Percentiles rank a stretch among this genome's conserved stretches.
Conservation (phyloP, 2,888 invertebrate species). For the Blomia tropicalis region DNA sequence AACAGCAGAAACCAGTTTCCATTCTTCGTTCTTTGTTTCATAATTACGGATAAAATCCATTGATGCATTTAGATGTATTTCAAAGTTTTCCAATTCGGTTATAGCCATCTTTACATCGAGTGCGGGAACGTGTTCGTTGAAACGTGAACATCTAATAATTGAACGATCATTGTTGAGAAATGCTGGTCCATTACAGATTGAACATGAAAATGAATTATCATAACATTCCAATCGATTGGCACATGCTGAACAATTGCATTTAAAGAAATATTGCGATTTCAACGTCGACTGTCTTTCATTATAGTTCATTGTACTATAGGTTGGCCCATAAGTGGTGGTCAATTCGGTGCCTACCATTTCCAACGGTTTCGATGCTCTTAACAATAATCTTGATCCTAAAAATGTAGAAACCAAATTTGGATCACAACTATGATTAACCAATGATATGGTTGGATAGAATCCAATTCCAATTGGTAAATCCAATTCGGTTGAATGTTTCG, state of each 20-base stretch:
- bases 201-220: slow-evolving; percentile 15
- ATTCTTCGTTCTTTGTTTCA: not conserved
- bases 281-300: slow-evolving; percentile 48
- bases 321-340: slow-evolving; percentile 42
- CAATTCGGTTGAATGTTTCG: not conserved
- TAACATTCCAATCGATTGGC: slow-evolving; percentile 20
- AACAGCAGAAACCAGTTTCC: slow-evolving; percentile 14
- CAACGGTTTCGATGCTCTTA: slow-evolving; percentile 13
- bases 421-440: slow-evolving; percentile 85
- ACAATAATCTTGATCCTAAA: not conserved
- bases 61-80: not conserved
- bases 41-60: not conserved
- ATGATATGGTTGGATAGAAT: slow-evolving; percentile 66
- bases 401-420: slow-evolving; percentile 57
- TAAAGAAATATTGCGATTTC: slow-evolving; percentile 56
- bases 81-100: not conserved
- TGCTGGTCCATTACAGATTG: slow-evolving; percentile 20
- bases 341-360: slow-evolving; percentile 20
- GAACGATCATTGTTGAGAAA: slow-evolving; percentile 17
- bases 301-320: slow-evolving; percentile 48
- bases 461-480: slow-evolving; percentile 48
- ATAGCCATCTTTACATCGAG: slow-evolving; percentile 12
- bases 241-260: slow-evolving; percentile 59
- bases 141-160: not conserved
- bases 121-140: not conserved